Evolutionary conservation across 1,140 invertebrate species (phyloP).

Genomic region (Drosophila mojavensis): DNA sequence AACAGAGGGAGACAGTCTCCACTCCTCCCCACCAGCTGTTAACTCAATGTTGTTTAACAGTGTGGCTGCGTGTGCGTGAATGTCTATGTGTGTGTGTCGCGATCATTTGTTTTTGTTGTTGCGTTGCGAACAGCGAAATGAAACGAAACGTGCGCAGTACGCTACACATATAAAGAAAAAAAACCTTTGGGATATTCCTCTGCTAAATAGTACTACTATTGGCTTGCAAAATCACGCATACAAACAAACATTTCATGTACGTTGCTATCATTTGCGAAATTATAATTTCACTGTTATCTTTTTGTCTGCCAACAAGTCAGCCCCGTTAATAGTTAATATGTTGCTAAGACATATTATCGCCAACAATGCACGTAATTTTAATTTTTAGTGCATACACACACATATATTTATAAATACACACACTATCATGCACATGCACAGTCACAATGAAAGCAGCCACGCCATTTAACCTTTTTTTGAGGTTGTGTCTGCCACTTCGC

Average conservation of each 20-base stretch:
- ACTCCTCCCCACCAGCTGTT: constrained; percentile 27
- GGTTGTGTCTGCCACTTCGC: constrained; percentile 50
- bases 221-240: constrained; percentile 1
- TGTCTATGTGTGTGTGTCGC: not conserved
- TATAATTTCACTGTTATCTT: constrained; percentile 5
- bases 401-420: not conserved
- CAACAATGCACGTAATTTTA: constrained; percentile 51
- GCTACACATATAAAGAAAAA: constrained; percentile 19
- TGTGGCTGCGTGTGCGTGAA: constrained; percentile 2
- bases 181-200: constrained; percentile 18
- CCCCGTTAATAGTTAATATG: not conserved
- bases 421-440: constrained; percentile 13
- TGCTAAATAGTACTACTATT: constrained; percentile 1
- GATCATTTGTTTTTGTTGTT: constrained; percentile 30
- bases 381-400: constrained; percentile 42
- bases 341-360: constrained; percentile 22
- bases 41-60: constrained; percentile 26
- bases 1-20: constrained; percentile 3
- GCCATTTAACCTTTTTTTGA: constrained; percentile 62
- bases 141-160: constrained; percentile 48
- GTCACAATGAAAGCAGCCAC: constrained; percentile 56
- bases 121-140: constrained; percentile 22
- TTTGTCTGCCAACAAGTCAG: not conserved
- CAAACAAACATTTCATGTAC: not conserved
- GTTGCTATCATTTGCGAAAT: constrained; percentile 1